Conservation (phyloP, 2,113 vertebrate genomes). For the Anarrhichthys ocellatus region DNA sequence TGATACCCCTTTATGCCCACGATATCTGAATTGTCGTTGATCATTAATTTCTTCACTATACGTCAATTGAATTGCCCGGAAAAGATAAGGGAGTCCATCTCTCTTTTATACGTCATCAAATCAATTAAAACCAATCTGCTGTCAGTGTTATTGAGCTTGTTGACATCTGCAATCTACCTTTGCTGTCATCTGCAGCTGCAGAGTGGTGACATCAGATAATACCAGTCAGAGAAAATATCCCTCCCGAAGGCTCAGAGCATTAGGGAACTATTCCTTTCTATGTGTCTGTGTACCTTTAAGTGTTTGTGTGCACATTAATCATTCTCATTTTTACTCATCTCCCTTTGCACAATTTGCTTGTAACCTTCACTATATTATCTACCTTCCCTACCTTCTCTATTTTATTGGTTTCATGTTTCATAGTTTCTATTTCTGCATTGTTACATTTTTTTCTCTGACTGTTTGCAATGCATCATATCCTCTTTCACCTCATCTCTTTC, state of each 20-base stretch:
- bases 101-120: conserved; percentile 28
- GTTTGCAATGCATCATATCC: conserved; percentile 32
- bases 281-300: background rate
- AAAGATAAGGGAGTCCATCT: conserved; percentile 30
- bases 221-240: conserved; percentile 24
- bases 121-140: conserved; percentile 47
- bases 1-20: conserved; percentile 3
- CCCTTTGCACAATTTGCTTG: conserved; percentile 23
- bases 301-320: conserved; percentile 25
- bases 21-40: conserved; percentile 4
- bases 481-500: conserved; percentile 30
- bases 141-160: conserved; percentile 20
- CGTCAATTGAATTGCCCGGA: background rate
- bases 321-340: conserved; percentile 45
- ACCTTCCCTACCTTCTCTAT: conserved; percentile 17
- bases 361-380: conserved; percentile 15
- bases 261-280: conserved; percentile 1
- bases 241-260: conserved; percentile 9
- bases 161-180: conserved; percentile 41
- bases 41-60: conserved; percentile 3
- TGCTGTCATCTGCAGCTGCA: conserved; percentile 5
- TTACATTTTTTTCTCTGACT: conserved; percentile 19
- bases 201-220: conserved; percentile 18
- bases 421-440: conserved; percentile 18
- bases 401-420: conserved; percentile 14